Evolutionary conservation across 2,797 vertebrate genomes (phyloP), one percentile per base, ranked within the genome.

Genomic region (Rhinatrema bivittatum): DNA sequence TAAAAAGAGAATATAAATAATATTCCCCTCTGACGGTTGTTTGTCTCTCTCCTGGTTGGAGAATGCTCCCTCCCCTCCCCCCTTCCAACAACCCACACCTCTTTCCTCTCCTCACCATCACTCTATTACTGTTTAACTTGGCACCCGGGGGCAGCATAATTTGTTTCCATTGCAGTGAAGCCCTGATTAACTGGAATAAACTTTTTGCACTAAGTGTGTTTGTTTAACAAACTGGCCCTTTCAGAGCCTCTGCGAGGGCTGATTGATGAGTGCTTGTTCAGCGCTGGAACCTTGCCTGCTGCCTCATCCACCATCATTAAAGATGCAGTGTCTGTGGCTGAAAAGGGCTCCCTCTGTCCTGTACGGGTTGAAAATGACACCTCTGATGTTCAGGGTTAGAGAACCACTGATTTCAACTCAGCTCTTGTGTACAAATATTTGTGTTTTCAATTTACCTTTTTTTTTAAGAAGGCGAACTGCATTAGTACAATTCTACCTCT

Each of bases 161-260:
- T 71, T 74, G 70, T 79, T 75, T 76, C 76, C 70, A 75, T 67
- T 75, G 73, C 73, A 73, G 67, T 69, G 68, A 75, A 75, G 68
- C 65, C 72, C 72, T 70, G 74, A 79, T 79, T 75, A 77, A 70
- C 68, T 79, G 76, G 65, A 72, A 74, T 79, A 75, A 75, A 77
- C 68, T 70, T 79, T 77, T 77, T 77, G 71, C 68, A 77, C 76
- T 77, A 75, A 75, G 68, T 72, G 73, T 77, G 72, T 75, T 77
- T 74, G 63, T 74, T 77, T 75, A 77, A 72, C 65, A 72, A 76
- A 77, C 73, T 74, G 58, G 66, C 65, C 69, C 76, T 77, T 77
- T 77, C 76, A 78, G 70, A 72, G 70, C 65, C 70, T 60, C 52
- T 65, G 47, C 35, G 58, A 72, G 66, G 36, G 66, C 68, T 69